Evolutionary conservation across 2,113 vertebrate species (phyloP).

Genomic region (Oryzias melastigma): DNA sequence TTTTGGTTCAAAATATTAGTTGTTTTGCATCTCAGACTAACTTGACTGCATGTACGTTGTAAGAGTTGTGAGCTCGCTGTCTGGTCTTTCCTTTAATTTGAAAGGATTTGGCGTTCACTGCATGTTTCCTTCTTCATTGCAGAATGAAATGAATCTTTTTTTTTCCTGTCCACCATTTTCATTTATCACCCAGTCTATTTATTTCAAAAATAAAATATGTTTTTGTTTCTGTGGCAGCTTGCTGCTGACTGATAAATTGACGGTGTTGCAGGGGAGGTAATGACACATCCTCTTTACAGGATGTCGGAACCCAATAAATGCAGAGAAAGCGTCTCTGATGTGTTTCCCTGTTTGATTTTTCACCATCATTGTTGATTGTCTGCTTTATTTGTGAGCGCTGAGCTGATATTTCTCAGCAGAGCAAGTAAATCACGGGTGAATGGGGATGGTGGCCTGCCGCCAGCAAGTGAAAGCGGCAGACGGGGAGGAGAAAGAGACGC

Average conservation of each 20-base stretch:
- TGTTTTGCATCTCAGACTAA: conserved; percentile 17
- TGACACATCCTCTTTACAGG: conserved; percentile 9
- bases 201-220: background rate
- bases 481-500: conserved; percentile 8
- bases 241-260: conserved; percentile 8
- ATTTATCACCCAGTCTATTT: too few species aligned
- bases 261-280: conserved; percentile 11
- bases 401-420: conserved; percentile 21
- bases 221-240: conserved; percentile 1
- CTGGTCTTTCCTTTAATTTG: conserved; percentile 10
- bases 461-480: conserved; percentile 15
- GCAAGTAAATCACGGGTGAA: conserved; percentile 16
- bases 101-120: background rate
- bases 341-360: conserved; percentile 27
- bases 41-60: background rate
- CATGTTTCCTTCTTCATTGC: too few species aligned
- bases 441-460: conserved; percentile 25
- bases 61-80: conserved; percentile 6
- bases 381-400: conserved; percentile 9
- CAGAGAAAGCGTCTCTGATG: background rate
- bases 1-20: conserved; percentile 15
- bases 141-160: too few species aligned
- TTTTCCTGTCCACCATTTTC: too few species aligned
- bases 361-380: conserved; percentile 33
- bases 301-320: conserved; percentile 1